These are phyloP conservation scores for Theocolax elegans DNA, from an alignment of 1,140 invertebrate species.

Conservation along the genomic window DNA sequence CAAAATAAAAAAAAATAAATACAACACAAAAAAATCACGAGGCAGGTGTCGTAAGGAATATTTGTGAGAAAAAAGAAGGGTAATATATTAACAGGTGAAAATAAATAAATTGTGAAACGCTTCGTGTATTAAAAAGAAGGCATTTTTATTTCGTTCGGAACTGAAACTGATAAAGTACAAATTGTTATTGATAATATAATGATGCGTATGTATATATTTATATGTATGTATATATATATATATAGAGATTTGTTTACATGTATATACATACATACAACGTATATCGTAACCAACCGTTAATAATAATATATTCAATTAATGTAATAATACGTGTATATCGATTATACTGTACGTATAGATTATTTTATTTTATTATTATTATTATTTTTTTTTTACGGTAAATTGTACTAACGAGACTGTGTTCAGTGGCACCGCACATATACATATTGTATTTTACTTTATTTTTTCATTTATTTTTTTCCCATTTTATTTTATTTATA, in stretches of 20 bases:
- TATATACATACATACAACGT: too few species aligned
- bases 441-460: constrained; percentile 47
- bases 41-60: too few species aligned
- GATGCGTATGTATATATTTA: constrained; percentile 56
- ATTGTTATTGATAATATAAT: constrained; percentile 67
- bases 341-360: constrained; percentile 56
- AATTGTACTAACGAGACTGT: constrained; percentile 67
- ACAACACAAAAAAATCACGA: too few species aligned
- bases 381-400: too few species aligned
- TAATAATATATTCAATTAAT: constrained; percentile 67
- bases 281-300: constrained; percentile 65
- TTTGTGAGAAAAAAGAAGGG: too few species aligned
- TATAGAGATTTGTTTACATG: too few species aligned
- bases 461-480: constrained; percentile 37
- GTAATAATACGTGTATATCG: constrained; percentile 63
- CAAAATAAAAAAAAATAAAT: too few species aligned
- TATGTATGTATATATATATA: too few species aligned
- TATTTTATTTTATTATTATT: too few species aligned
- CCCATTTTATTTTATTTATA: too few species aligned
- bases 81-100: too few species aligned
- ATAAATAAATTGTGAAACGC: too few species aligned
- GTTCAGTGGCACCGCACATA: constrained; percentile 66
- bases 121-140: constrained; percentile 66
- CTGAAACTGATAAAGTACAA: constrained; percentile 67
- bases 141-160: constrained; percentile 66